Evolutionary conservation across 2,113 vertebrate genomes (phyloP).

Genomic region (Zosterops borbonicus): DNA sequence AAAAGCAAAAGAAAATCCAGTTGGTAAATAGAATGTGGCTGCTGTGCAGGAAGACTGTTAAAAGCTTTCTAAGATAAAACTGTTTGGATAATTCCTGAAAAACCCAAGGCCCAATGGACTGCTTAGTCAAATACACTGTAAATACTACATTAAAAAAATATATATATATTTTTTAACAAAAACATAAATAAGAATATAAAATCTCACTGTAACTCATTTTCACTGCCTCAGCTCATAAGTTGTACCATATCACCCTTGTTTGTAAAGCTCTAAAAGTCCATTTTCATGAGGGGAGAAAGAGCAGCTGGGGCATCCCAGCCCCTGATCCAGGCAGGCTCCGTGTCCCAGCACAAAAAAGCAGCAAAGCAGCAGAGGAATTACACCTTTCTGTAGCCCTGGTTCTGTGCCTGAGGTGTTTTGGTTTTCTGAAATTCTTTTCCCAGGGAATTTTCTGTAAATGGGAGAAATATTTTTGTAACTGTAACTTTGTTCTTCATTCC

Average conservation of each 20-base stretch:
- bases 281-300: background rate
- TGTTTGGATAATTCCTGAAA: background rate
- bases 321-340: background rate
- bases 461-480: no score
- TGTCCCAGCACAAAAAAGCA: background rate
- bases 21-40: background rate
- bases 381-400: no score
- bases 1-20: background rate
- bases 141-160: background rate
- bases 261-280: background rate
- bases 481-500: no score
- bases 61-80: background rate
- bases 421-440: no score
- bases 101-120: background rate
- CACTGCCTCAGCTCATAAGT: background rate
- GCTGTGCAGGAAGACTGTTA: background rate
- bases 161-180: background rate
- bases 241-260: no score
- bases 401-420: no score
- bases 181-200: background rate
- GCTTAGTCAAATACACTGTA: background rate
- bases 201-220: background rate
- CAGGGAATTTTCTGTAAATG: no score
- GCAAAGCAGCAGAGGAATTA: background rate
- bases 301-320: background rate